Evolutionary conservation across 2,113 vertebrate species (phyloP).

Genomic region (Thamnaconus septentrionalis): DNA sequence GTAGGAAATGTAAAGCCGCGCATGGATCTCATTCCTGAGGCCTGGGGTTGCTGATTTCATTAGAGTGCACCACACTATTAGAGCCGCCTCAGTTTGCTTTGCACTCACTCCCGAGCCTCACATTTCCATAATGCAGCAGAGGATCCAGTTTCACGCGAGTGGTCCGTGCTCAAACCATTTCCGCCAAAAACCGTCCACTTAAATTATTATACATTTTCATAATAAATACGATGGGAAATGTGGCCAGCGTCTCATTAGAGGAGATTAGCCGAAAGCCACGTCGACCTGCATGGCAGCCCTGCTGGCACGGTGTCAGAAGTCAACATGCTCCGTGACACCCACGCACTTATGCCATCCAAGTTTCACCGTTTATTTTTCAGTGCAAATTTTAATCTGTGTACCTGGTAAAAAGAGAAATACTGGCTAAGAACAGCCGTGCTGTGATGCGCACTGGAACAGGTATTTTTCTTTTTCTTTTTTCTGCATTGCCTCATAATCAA

Average conservation of each 20-base stretch:
- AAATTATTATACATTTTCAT: conserved; percentile 73
- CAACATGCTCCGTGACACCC: too few species aligned
- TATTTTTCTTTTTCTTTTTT: conserved; percentile 3
- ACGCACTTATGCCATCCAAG: background rate
- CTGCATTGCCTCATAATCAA: conserved; percentile 16
- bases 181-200: conserved; percentile 65
- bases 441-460: conserved; percentile 3
- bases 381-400: too few species aligned
- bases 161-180: conserved; percentile 67
- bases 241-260: conserved; percentile 44
- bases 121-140: conserved; percentile 70
- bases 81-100: conserved; percentile 73
- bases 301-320: conserved; percentile 20
- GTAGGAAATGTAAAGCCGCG: conserved; percentile 53
- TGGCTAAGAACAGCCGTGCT: background rate
- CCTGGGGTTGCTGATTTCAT: conserved; percentile 75
- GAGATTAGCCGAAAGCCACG: conserved; percentile 44
- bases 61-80: conserved; percentile 72
- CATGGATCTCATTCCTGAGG: conserved; percentile 68
- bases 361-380: too few species aligned
- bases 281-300: conserved; percentile 31
- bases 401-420: background rate
- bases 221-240: conserved; percentile 71
- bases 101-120: conserved; percentile 52
- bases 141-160: conserved; percentile 72